Evolutionary conservation across 1,140 invertebrate species (phyloP).

Genomic region (Heterodera carotae): DNA sequence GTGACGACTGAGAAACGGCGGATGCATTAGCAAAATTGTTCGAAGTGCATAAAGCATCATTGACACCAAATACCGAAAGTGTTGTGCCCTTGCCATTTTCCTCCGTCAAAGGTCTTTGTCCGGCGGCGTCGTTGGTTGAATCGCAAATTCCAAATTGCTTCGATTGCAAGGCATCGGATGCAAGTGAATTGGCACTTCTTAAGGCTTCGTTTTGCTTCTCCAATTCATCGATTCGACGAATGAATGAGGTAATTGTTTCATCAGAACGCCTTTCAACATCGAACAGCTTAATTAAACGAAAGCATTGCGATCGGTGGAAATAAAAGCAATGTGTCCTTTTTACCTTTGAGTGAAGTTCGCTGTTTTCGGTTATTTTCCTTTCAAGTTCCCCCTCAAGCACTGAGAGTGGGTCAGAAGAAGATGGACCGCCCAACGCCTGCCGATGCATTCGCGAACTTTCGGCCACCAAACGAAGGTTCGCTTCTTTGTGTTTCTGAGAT

Average conservation of each 20-base stretch:
- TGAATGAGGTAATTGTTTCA: slow-evolving; percentile 30
- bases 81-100: too few species aligned
- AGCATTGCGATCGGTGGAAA: neutral
- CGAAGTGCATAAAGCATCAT: neutral
- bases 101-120: slow-evolving; percentile 10
- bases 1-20: neutral
- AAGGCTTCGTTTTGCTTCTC: slow-evolving; percentile 40
- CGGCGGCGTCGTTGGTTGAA: neutral
- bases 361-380: slow-evolving; percentile 46
- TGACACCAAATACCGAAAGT: neutral
- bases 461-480: slow-evolving; percentile 49
- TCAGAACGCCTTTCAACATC: slow-evolving; percentile 50
- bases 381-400: slow-evolving; percentile 54
- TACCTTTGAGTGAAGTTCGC: slow-evolving; percentile 51
- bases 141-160: slow-evolving; percentile 1
- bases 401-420: slow-evolving; percentile 29
- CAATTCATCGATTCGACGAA: slow-evolving; percentile 37
- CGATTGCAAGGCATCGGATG: neutral
- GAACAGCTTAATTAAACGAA: slow-evolving; percentile 48
- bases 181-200: neutral
- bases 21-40: neutral
- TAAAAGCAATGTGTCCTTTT: slow-evolving; percentile 14
- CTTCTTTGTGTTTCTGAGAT: slow-evolving; percentile 52
- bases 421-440: slow-evolving; percentile 9
- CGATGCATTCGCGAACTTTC: slow-evolving; percentile 38